Evolutionary conservation across 2,888 invertebrate species (phyloP), one percentile per base, ranked within the genome.

Genomic region (Stenolophus ochropezus): DNA sequence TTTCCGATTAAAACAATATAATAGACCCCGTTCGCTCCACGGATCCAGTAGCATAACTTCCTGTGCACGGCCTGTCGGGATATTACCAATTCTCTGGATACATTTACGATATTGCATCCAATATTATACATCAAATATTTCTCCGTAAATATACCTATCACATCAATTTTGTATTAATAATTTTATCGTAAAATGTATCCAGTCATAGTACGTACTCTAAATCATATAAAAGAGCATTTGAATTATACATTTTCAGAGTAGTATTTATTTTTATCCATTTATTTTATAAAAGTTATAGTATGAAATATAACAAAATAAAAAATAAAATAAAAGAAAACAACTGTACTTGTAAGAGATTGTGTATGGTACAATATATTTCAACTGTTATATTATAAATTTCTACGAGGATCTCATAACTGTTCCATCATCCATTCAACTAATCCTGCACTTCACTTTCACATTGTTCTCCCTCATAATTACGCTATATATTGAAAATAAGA

Each of bases 1-100:
- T 74, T 74, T 74, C 53, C 74, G 74, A 74, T 74, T 74, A 74
- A 74, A 74, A 25, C 53, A 74, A 27, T 33, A 69, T 20, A 74
- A 65, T 33, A 16, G 49, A 51, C 21, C 49, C 18, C 33, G 65
- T 69, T 16, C 18, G 11, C 27, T 69, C 14, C 18, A 14, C 33
- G 18, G 65, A 33, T 69, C 65, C 6, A 14, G 27, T 11, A 69
- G 20, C 33, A 6, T 27, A 33, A 69, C 33, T 69, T 69, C 65
- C 65, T 69, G 65, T 33, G 27, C 18, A 33, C 18, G 27, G 65
- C 33, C 65, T 69, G 33, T 18, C 33, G 65, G 65, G 65, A 69
- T 33, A 69, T 69, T 69, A 69, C 65, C 65, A 69, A 69, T 65
- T 65, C 61, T 65, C 61, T 65, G 61, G 61, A 65, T 69, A 69